phyloP scores from a whole-genome alignment of 2,888 invertebrate genomes.

The Penaeus monodon region DNA sequence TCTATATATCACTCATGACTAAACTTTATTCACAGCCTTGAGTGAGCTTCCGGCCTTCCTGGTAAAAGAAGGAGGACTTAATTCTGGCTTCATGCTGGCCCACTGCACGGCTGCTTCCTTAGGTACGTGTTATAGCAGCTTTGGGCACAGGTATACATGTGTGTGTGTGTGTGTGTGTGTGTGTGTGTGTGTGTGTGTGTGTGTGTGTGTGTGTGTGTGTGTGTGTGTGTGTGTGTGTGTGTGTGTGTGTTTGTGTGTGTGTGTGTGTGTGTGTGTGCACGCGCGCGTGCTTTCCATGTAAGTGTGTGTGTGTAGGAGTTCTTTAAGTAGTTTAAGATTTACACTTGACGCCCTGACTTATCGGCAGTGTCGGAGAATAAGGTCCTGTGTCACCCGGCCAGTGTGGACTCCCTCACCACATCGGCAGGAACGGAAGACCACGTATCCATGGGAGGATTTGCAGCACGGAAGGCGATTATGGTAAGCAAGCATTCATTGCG shows the following conservation, averaged over 20 bases:
- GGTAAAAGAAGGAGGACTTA: slow-evolving; percentile 77
- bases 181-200: too few species aligned
- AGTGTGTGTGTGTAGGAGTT: not conserved
- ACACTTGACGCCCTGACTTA: not conserved
- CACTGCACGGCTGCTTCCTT: slow-evolving; percentile 78
- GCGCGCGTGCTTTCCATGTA: not conserved
- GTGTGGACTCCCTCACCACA: slow-evolving; percentile 78
- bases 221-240: too few species aligned
- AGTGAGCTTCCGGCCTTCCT: slow-evolving; percentile 78
- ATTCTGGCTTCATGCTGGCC: slow-evolving; percentile 80
- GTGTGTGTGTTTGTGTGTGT: too few species aligned
- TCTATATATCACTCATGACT: not conserved
- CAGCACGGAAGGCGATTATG: slow-evolving; percentile 76
- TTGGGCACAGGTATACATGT: too few species aligned
- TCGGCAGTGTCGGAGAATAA: slow-evolving; percentile 78
- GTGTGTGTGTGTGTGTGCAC: too few species aligned
- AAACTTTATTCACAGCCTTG: slow-evolving; percentile 70
- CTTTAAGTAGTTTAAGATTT: not conserved
- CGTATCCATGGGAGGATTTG: slow-evolving; percentile 79
- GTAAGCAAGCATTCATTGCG: slow-evolving; percentile 69
- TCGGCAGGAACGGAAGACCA: slow-evolving; percentile 80
- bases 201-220: too few species aligned
- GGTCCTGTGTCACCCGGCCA: slow-evolving; percentile 78
- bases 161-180: too few species aligned
- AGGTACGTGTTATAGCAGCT: slow-evolving; percentile 69